phyloP scores from a whole-genome alignment of 2,113 vertebrate species.

The Anoplopoma fimbria region DNA sequence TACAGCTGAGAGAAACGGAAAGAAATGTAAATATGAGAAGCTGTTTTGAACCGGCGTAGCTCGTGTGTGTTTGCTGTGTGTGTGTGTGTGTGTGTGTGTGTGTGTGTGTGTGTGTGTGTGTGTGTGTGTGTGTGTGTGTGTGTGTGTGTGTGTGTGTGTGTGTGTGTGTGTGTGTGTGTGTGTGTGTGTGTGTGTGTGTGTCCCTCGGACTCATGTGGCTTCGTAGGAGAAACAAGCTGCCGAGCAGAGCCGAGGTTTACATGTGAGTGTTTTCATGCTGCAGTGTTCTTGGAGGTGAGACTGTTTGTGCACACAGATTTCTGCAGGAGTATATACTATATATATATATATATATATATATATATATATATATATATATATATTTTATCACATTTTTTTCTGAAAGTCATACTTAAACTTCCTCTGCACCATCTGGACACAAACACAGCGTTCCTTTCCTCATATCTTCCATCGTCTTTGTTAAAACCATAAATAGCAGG shows the following conservation, averaged over 20 bases:
- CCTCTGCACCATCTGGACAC: background rate
- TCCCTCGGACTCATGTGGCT: slow-evolving; percentile 33
- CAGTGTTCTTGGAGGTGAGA: too few species aligned
- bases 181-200: background rate
- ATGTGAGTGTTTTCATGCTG: slow-evolving; percentile 20
- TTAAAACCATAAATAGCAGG: background rate
- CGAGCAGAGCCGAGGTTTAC: slow-evolving; percentile 29
- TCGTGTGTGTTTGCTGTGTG: background rate
- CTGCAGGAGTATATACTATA: too few species aligned
- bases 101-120: background rate
- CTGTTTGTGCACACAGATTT: too few species aligned
- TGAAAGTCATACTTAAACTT: background rate
- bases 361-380: too few species aligned
- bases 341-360: too few species aligned
- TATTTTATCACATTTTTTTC: too few species aligned
- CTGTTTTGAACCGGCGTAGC: background rate
- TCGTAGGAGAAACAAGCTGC: slow-evolving; percentile 28
- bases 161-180: background rate
- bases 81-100: background rate
- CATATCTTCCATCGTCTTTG: background rate
- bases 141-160: background rate
- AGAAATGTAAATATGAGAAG: background rate
- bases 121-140: too few species aligned
- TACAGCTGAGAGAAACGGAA: background rate
- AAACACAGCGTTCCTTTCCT: background rate